These are phyloP conservation scores for Stenotaenia linearis DNA, from an alignment of 2,888 invertebrate genomes.

Conservation along the genomic window DNA sequence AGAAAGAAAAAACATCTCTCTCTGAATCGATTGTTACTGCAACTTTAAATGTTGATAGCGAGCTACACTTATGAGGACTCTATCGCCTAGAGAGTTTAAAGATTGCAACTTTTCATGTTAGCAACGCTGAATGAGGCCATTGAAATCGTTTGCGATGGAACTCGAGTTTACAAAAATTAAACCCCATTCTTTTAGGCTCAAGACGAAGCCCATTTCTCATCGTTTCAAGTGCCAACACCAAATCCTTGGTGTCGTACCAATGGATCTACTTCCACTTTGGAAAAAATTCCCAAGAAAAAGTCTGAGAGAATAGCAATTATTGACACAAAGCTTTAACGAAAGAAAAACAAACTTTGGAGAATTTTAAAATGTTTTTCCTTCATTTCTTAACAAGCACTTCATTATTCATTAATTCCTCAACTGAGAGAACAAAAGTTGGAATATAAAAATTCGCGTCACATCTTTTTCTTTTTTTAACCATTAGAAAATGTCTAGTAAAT, in stretches of 20 bases:
- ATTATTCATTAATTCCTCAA: background rate
- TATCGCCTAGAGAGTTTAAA: background rate
- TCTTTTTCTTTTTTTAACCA: background rate
- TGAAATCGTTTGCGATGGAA: background rate
- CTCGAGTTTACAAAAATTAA: constrained; percentile 11
- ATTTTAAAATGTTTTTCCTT: background rate
- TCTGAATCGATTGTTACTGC: background rate
- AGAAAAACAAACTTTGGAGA: background rate
- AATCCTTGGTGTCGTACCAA: background rate
- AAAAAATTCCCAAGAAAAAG: background rate
- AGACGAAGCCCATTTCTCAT: background rate
- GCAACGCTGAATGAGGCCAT: background rate
- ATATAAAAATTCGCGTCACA: background rate
- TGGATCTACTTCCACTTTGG: background rate
- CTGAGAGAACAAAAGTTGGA: background rate
- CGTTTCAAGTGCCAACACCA: background rate
- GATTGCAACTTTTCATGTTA: background rate
- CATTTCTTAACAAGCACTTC: background rate
- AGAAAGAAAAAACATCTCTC: no score
- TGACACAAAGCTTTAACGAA: background rate
- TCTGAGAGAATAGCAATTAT: background rate
- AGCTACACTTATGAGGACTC: background rate
- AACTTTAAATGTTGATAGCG: background rate
- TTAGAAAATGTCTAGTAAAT: background rate
- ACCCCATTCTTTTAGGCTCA: constrained; percentile 20